Percentiles rank a stretch among this genome's conserved stretches.
These are phyloP conservation scores for Drosophila limbata DNA, from an alignment of 2,888 invertebrate species.

Conservation along the genomic window DNA sequence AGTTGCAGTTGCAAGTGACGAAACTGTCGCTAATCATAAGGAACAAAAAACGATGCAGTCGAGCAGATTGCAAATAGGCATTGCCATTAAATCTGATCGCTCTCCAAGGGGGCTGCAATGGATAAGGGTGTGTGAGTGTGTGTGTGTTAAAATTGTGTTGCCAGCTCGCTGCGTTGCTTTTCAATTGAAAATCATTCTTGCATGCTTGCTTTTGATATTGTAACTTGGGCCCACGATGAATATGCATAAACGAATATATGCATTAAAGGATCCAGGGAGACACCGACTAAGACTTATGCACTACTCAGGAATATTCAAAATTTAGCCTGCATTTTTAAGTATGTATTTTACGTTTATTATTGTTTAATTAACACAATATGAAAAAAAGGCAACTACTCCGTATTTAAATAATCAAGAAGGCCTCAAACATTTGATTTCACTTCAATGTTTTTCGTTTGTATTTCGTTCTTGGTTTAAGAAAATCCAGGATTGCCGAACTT, in stretches of 20 bases:
- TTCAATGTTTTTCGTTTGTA: no score
- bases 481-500: no score
- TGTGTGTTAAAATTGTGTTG: slow-evolving; percentile 52
- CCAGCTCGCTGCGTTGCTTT: slow-evolving; percentile 62
- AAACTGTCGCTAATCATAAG: slow-evolving; percentile 44
- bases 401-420: no score
- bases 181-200: slow-evolving; percentile 69
- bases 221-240: slow-evolving; percentile 7
- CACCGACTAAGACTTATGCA: slow-evolving; percentile 15
- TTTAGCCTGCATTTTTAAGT: no score
- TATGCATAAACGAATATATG: not conserved
- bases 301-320: not conserved
- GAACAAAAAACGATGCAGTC: slow-evolving; percentile 42
- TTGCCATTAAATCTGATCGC: slow-evolving; percentile 61
- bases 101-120: slow-evolving; percentile 21
- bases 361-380: no score
- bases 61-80: slow-evolving; percentile 63
- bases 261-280: not conserved
- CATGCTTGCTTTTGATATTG: slow-evolving; percentile 53
- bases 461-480: no score
- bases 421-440: no score
- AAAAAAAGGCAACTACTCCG: no score
- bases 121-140: not conserved
- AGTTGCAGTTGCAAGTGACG: slow-evolving; percentile 36
- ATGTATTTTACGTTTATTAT: no score